Conservation (phyloP, 2,113 vertebrate species). For the Arizona elegans region DNA sequence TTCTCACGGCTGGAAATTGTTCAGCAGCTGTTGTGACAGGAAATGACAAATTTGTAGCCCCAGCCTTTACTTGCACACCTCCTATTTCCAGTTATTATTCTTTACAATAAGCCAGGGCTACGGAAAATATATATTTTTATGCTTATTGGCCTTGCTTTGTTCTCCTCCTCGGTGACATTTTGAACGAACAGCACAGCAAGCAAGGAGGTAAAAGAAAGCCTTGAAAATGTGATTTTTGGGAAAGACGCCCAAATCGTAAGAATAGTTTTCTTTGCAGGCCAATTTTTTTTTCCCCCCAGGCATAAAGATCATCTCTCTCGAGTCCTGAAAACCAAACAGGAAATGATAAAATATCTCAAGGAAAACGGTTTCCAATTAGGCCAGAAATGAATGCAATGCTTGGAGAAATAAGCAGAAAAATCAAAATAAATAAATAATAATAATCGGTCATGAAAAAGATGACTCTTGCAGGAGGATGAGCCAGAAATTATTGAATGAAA, state of each 20-base stretch:
- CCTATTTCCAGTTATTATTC: conserved; percentile 21
- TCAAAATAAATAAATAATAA: too few species aligned
- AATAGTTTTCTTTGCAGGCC: neutral
- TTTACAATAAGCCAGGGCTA: conserved; percentile 25
- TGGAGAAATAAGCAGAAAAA: neutral
- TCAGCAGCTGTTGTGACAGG: neutral
- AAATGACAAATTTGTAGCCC: neutral
- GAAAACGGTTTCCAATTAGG: conserved; percentile 38
- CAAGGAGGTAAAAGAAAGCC: rapidly evolving
- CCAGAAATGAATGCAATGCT: conserved; percentile 51
- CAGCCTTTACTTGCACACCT: rapidly evolving
- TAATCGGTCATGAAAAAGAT: too few species aligned
- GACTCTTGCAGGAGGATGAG: too few species aligned
- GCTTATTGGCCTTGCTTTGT: neutral
- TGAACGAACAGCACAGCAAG: neutral
- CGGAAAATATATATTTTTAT: neutral
- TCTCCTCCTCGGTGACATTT: neutral
- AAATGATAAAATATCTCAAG: conserved; percentile 26
- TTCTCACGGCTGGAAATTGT: too few species aligned
- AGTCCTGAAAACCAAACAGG: neutral
- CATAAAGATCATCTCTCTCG: neutral
- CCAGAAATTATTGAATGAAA: too few species aligned
- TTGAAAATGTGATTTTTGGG: neutral
- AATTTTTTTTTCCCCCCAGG: rapidly evolving
- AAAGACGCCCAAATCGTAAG: neutral